Evolutionary conservation across 2,797 vertebrate species (phyloP), one percentile per base, ranked within the genome.

Genomic region (Etheostoma perlongum): DNA sequence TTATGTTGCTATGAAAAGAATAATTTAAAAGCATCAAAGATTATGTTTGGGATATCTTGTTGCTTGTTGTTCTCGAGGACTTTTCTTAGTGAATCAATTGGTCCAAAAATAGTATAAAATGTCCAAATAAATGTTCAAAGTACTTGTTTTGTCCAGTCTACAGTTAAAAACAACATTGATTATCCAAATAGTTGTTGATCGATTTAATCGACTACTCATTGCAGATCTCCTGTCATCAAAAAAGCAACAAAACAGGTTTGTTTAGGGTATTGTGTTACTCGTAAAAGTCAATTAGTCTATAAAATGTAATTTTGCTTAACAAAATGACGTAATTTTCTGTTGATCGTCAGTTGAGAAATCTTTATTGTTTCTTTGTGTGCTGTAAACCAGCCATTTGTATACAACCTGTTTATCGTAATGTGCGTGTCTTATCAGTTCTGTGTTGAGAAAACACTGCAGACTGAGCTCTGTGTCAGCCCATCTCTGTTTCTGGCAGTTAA

Each of bases 401-500:
- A 77, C 63, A 64, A 58, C 53, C 70, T 65, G 67, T 51, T 84
- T 62, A 67, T 65, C 68, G 30, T 46, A 53, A 69, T 55, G 40
- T 40, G 71, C 63, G 72, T 69, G 76, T 86, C 82, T 83, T 77
- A 77, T 86, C 58, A 69, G 77, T 79, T 33, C 61, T 6, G 51
- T 53, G 72, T 85, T 74, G 86, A 81, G 87, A 74, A 86, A 85
- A 81, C 80, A 59, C 63, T 59, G 72, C 78, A 82, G 63, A 83
- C 74, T 53, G 23, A 2, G 54, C 71, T 67, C 23, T n/a, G 55
- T 78, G 80, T 78, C 61, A 69, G 74, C 72, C 57, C 83, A 33
- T 84, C 74, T 69, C 79, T 59, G 62, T 82, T 67, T 70, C 75
- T 86, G 81, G 88, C 91, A 89, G 89, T 82, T 90, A 85, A 90